Evolutionary conservation across 2,797 vertebrate species (phyloP).

Genomic region (Neostethus bicornis): DNA sequence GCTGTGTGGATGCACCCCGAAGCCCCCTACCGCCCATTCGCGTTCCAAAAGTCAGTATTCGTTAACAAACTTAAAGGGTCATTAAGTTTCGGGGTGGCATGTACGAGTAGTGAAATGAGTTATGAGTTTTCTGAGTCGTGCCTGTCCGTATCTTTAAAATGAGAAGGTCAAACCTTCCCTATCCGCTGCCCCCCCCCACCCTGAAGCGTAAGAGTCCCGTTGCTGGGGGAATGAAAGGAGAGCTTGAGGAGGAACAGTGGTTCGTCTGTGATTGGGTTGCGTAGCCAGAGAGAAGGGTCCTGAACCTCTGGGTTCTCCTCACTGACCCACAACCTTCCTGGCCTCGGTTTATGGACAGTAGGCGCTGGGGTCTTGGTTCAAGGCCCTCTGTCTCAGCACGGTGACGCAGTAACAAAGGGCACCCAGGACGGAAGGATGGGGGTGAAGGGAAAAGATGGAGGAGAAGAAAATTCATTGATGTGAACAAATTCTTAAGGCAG

Average conservation of each 20-base stretch:
- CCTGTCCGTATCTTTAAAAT: slow-evolving; percentile 82
- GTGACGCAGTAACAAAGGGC: slow-evolving; percentile 64
- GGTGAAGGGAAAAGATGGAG: slow-evolving; percentile 31
- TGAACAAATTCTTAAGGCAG: too few relatives aligned
- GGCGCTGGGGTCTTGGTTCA: slow-evolving; percentile 57
- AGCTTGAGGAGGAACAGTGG: slow-evolving; percentile 79
- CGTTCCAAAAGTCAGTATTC: slow-evolving; percentile 49
- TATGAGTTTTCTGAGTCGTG: slow-evolving; percentile 62
- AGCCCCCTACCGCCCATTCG: slow-evolving; percentile 21
- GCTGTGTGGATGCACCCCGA: slow-evolving; percentile 56
- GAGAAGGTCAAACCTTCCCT: slow-evolving; percentile 72
- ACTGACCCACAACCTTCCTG: slow-evolving; percentile 58
- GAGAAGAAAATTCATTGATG: too few relatives aligned
- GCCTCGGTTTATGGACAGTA: slow-evolving; percentile 63
- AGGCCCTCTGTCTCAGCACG: slow-evolving; percentile 47
- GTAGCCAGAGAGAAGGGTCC: slow-evolving; percentile 68
- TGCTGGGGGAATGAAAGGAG: slow-evolving; percentile 76
- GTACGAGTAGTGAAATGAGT: slow-evolving; percentile 54
- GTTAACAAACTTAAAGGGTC: slow-evolving; percentile 70
- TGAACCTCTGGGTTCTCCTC: slow-evolving; percentile 75
- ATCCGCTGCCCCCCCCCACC: slow-evolving; percentile 41
- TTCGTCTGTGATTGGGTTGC: slow-evolving; percentile 67
- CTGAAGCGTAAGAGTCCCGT: slow-evolving; percentile 35
- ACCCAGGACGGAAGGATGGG: too few relatives aligned
- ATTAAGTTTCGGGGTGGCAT: slow-evolving; percentile 55